Conservation (phyloP, 53 echinoderm and acorn worm genomes). For the Paelopatides confundens region DNA sequence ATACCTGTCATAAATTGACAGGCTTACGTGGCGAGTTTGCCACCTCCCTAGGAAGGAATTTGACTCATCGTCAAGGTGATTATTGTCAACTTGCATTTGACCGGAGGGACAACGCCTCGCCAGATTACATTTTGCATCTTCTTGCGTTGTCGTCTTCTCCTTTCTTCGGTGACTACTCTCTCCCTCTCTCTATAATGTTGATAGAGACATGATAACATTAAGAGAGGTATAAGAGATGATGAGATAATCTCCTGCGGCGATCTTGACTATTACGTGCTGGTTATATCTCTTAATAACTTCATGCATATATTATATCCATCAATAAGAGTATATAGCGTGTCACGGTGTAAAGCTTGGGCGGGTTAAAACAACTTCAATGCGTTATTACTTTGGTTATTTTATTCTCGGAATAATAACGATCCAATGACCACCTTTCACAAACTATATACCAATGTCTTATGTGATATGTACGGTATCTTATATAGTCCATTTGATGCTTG, state of each 20-base stretch:
- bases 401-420: no score
- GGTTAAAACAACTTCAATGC: no score
- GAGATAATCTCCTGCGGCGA: background rate
- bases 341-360: no score
- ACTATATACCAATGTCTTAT: no score
- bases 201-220: conserved; percentile 24
- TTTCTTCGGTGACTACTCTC: background rate
- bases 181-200: background rate
- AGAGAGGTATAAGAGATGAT: background rate
- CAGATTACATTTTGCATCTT: background rate
- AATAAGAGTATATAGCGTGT: background rate
- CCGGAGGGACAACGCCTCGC: conserved; percentile 23
- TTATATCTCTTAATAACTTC: background rate
- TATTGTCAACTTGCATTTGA: conserved; percentile 8
- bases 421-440: no score
- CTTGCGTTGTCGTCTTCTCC: background rate
- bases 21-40: conserved; percentile 27
- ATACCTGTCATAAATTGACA: conserved; percentile 47
- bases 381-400: no score
- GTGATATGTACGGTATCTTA: no score
- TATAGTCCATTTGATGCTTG: no score
- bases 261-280: background rate
- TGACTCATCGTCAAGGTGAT: background rate
- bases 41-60: conserved; percentile 39
- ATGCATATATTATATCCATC: background rate